Evolutionary conservation across 2,888 invertebrate genomes (phyloP).

Genomic region (Biston betularia): DNA sequence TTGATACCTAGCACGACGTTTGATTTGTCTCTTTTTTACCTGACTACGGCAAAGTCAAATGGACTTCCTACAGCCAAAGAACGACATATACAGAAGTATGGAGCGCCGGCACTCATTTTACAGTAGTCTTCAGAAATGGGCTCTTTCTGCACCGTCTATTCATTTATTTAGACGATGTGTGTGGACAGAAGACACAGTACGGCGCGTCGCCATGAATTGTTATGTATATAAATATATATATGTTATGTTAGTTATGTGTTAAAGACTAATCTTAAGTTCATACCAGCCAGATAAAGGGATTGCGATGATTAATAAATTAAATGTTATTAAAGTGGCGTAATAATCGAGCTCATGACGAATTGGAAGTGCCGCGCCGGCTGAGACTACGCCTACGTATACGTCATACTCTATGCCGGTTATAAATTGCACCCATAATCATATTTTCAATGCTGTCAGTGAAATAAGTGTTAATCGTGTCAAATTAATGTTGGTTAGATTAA

Average conservation of each 20-base stretch:
- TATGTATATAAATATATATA: no score
- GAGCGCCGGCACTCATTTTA: no score
- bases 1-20: no score
- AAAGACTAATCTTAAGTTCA: conserved; percentile 18
- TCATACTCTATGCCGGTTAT: conserved; percentile 14
- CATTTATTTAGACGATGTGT: no score
- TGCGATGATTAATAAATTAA: conserved; percentile 41
- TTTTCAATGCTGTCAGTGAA: conserved; percentile 14
- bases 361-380: conserved; percentile 24
- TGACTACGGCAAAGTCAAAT: no score
- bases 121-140: no score
- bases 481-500: conserved; percentile 4
- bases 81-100: no score
- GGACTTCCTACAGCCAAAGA: no score
- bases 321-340: conserved; percentile 34
- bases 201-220: no score
- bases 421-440: conserved; percentile 24
- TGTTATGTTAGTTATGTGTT: conserved; percentile 6
- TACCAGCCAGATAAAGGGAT: conserved; percentile 4
- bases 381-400: conserved; percentile 28
- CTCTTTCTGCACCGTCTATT: no score
- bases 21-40: no score
- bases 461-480: conserved; percentile 14
- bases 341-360: conserved; percentile 44
- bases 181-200: no score